phyloP scores from a whole-genome alignment of 2,113 vertebrate genomes.

The Strix uralensis region DNA sequence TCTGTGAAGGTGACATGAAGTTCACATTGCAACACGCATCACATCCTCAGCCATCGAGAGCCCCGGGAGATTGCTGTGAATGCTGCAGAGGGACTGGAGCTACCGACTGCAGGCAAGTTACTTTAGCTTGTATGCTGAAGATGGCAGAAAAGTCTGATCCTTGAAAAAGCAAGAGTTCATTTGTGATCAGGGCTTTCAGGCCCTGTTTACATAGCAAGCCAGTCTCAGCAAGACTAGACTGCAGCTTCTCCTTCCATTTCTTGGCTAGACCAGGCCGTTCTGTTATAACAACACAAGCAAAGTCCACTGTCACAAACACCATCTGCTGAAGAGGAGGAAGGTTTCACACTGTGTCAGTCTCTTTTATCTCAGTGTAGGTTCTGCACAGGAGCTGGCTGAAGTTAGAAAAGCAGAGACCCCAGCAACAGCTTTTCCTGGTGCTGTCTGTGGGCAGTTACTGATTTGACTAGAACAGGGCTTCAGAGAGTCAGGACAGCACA shows the following conservation, averaged over 20 bases:
- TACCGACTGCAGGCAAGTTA: background rate
- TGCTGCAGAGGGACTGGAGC: background rate
- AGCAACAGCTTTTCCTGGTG: background rate
- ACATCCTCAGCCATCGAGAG: background rate
- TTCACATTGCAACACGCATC: background rate
- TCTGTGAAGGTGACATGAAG: background rate
- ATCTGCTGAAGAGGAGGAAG: conserved; percentile 66
- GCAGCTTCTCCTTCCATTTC: conserved; percentile 11
- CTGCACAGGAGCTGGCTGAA: conserved; percentile 32
- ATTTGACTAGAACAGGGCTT: background rate
- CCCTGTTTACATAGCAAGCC: background rate
- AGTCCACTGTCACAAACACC: conserved; percentile 55
- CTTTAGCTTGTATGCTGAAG: background rate
- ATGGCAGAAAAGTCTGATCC: background rate
- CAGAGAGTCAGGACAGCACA: background rate
- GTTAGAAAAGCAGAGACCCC: conserved; percentile 25
- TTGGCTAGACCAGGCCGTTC: background rate
- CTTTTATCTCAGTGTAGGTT: conserved; percentile 52
- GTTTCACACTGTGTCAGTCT: conserved; percentile 46
- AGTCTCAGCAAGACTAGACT: background rate
- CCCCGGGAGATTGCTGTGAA: background rate
- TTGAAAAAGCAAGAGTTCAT: background rate
- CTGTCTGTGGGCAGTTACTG: background rate
- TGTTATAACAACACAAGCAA: conserved; percentile 7
- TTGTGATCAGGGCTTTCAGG: background rate